Evolutionary conservation across 2,113 vertebrate species (phyloP), one percentile per base, ranked within the genome.

Genomic region (Epinephelus fuscoguttatus): DNA sequence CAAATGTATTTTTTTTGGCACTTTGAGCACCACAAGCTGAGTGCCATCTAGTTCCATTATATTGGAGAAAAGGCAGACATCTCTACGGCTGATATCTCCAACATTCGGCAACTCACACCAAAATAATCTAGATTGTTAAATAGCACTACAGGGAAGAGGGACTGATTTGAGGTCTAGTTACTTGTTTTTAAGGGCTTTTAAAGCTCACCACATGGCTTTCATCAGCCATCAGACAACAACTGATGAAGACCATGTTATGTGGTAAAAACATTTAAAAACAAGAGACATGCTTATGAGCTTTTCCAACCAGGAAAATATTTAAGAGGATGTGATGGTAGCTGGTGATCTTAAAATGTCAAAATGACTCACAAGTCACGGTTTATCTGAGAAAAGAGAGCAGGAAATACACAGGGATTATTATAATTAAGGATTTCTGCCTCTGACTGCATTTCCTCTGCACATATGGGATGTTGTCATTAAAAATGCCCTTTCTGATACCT

Each of bases 331-430:
- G 19, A 49, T 53, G 53, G 3, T 71, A 52, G n/a, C 30, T 10
- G 68, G 82, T 67, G 80, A 57, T 84, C 77, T 88, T 75, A 50
- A 78, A 81, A 93, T 87, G 66, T 84, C 78, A 78, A 89, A 80
- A 87, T 42, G 4, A 33, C 23, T 53, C 33, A 23, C 19, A 27
- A 33, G 33, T 53, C 33, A 23, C 19, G 21, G 45, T 70, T 56
- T 75, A 52, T 40, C 37, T 70, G 8, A 50, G 52, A 50, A 57
- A 7, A 23, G 21, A 69, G 7, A 80, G 4, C 11, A 18, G n/a
- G 6, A 37, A 37, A 37, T 40, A 25, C 52, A 75, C 33, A 21
- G 23, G 59, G 27, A 64, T 70, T 23, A 19, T 33, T 69, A 13
- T 57, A 19, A 70, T 59, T 7, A 64, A n/a, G n/a, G 33, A 23